Percentiles rank a stretch among this genome's conserved stretches.
Evolutionary conservation across 2,797 vertebrate species (phyloP).

Genomic region (Hydrocynus forskahlii): DNA sequence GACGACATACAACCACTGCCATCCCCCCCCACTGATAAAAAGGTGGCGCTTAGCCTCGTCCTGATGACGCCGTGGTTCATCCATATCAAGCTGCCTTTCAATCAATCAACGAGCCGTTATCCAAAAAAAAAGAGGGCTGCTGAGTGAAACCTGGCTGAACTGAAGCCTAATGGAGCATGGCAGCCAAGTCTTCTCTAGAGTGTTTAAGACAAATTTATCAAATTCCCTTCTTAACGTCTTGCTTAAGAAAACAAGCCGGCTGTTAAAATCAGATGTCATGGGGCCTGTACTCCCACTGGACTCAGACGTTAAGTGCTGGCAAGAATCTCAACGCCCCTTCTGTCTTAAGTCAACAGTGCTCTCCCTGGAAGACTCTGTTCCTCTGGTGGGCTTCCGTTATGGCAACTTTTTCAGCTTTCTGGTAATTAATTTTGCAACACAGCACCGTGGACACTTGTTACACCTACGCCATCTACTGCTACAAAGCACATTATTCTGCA

Average conservation of each 20-base stretch:
- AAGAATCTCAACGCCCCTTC: constrained; percentile 34
- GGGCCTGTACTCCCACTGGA: constrained; percentile 56
- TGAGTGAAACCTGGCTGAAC: constrained; percentile 60
- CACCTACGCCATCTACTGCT: neutral
- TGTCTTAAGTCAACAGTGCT: constrained; percentile 41
- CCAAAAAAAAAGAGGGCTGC: constrained; percentile 37
- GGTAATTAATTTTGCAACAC: constrained; percentile 27
- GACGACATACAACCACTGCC: neutral
- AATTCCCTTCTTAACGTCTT: constrained; percentile 56
- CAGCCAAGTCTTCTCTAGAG: constrained; percentile 60
- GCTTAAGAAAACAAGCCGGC: constrained; percentile 63
- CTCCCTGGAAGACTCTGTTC: constrained; percentile 25
- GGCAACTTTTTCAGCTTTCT: constrained; percentile 25
- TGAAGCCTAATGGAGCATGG: constrained; percentile 58
- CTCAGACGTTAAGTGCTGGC: constrained; percentile 55
- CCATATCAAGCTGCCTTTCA: constrained; percentile 26
- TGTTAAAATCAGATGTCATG: constrained; percentile 60
- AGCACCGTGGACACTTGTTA: neutral
- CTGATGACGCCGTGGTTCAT: constrained; percentile 8
- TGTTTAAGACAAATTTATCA: constrained; percentile 65
- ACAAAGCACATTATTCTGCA: neutral
- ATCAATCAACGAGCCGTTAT: constrained; percentile 42
- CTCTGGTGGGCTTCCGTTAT: constrained; percentile 28
- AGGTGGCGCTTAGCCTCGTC: constrained; percentile 7
- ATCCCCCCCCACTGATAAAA: constrained; percentile 22